Percentiles rank a stretch among this genome's conserved stretches.
Evolutionary conservation across 1,140 invertebrate species (phyloP).

Genomic region (Lutraria rhynchaena): DNA sequence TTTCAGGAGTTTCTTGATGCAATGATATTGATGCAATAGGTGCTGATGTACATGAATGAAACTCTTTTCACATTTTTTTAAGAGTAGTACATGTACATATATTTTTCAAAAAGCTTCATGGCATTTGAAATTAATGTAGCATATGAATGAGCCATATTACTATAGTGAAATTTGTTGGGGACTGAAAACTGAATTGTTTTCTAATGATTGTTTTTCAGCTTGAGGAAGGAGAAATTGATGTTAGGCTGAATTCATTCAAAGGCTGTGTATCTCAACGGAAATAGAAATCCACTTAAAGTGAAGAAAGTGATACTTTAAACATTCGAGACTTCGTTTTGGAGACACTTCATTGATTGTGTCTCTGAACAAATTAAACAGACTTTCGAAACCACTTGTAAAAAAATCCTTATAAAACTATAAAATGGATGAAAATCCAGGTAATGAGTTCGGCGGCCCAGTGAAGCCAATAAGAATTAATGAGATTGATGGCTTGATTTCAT

Average conservation of each 20-base stretch:
- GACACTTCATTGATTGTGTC: background rate
- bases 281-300: background rate
- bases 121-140: no score
- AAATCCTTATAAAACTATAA: background rate
- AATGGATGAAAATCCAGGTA: background rate
- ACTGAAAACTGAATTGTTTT: no score
- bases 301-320: background rate
- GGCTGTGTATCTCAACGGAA: conserved; percentile 67
- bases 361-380: background rate
- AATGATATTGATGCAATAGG: no score
- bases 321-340: background rate
- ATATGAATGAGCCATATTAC: no score
- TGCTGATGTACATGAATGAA: no score
- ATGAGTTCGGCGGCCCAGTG: conserved; percentile 29
- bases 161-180: no score
- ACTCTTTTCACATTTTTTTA: no score
- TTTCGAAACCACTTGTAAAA: background rate
- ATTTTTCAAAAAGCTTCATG: no score
- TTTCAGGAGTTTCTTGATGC: no score
- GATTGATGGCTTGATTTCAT: conserved; percentile 34
- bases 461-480: conserved; percentile 42
- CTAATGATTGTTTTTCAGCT: conserved; percentile 59
- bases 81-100: no score
- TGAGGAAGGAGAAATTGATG: conserved; percentile 76
- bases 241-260: conserved; percentile 74